Conservation (phyloP, 2,888 invertebrate genomes). For the Bibio marci region DNA sequence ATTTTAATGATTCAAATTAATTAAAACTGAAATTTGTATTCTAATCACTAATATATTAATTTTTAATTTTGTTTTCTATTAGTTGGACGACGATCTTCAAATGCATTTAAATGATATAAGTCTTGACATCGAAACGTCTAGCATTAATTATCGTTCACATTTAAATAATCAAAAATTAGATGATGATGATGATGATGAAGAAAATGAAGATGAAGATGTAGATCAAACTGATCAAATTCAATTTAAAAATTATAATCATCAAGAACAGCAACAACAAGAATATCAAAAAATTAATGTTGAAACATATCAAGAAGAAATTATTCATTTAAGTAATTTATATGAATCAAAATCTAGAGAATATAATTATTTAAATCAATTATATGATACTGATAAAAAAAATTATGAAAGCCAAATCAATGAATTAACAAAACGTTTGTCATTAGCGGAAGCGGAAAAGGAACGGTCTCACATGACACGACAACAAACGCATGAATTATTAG, state of each 20-base stretch:
- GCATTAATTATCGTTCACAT: no score
- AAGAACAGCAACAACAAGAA: neutral
- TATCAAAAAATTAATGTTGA: constrained; percentile 12
- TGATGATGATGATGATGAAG: constrained; percentile 46
- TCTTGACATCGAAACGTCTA: no score
- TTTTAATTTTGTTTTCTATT: constrained; percentile 16
- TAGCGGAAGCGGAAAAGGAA: constrained; percentile 42
- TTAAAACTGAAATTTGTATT: no score
- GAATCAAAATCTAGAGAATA: constrained; percentile 13
- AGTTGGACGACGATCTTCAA: constrained; percentile 45
- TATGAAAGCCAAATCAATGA: constrained; percentile 28
- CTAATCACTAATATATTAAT: neutral
- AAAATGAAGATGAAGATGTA: constrained; percentile 13
- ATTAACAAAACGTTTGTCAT: constrained; percentile 35
- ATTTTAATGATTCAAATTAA: neutral
- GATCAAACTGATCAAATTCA: neutral
- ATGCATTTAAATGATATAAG: constrained; percentile 38
- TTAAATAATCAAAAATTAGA: no score
- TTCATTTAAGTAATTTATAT: constrained; percentile 1
- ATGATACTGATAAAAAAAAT: constrained; percentile 16
- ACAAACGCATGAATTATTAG: constrained; percentile 46
- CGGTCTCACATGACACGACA: constrained; percentile 38
- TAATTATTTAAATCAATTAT: constrained; percentile 28
- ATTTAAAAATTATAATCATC: neutral
- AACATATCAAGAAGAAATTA: constrained; percentile 10